A percentile compares a stretch with the other conserved stretches of the same genome.
Evolutionary conservation across 2,888 invertebrate species (phyloP).

Genomic region (Drosophila fungiperda): DNA sequence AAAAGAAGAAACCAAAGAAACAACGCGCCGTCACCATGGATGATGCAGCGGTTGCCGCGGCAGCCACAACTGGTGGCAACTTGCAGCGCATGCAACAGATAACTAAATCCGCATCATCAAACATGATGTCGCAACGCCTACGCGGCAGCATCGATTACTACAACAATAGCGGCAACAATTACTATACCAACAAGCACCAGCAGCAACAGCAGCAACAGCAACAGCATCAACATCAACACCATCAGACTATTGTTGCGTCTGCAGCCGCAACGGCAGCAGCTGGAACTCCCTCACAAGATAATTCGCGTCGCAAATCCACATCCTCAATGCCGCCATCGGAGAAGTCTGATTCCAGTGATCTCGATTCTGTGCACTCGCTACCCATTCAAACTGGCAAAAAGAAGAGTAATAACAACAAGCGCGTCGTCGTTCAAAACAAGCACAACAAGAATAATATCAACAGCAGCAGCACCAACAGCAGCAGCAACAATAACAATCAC

Average conservation of each 20-base stretch:
- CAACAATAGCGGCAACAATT: conserved; percentile 26
- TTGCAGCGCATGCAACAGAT: conserved; percentile 81
- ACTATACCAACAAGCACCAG: conserved; percentile 23
- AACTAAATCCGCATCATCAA: conserved; percentile 72
- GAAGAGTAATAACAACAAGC: conserved; percentile 70
- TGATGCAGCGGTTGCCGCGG: conserved; percentile 66
- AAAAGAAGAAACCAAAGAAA: conserved; percentile 92
- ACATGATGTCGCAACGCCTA: conserved; percentile 66
- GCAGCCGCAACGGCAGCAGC: conserved; percentile 25
- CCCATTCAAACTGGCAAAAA: conserved; percentile 87
- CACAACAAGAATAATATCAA: conserved; percentile 47
- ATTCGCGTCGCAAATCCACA: conserved; percentile 89
- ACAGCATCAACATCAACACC: conserved; percentile 41
- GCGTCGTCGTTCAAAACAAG: conserved; percentile 50
- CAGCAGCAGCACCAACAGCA: conserved; percentile 46
- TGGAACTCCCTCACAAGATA: conserved; percentile 62
- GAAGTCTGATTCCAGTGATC: conserved; percentile 92
- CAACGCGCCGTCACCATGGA: conserved; percentile 79
- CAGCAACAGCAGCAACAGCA: conserved; percentile 35
- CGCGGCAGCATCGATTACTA: conserved; percentile 38
- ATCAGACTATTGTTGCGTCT: conserved; percentile 16
- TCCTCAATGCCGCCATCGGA: conserved; percentile 93
- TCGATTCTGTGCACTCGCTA: conserved; percentile 94
- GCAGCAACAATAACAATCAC: conserved; percentile 60
- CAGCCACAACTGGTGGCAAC: conserved; percentile 64